These are phyloP conservation scores for Pteronura brasiliensis DNA, from an alignment of 2,113 vertebrate genomes.

Conservation along the genomic window DNA sequence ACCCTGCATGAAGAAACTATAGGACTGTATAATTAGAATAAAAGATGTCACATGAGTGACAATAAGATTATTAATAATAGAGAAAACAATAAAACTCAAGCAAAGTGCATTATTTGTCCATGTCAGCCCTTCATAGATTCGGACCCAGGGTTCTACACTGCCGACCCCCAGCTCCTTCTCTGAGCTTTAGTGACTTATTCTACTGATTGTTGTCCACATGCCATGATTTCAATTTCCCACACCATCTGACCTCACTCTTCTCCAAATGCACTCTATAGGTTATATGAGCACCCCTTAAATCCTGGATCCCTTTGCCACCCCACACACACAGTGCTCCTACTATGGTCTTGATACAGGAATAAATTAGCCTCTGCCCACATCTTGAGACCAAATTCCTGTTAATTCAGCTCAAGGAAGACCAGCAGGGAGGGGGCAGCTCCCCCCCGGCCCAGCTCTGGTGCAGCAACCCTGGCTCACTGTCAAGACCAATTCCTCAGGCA, in stretches of 20 bases:
- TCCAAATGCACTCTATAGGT: fast-evolving
- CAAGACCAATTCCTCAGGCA: not conserved
- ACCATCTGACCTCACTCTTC: not conserved
- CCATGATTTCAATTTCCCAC: not conserved
- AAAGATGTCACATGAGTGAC: not conserved
- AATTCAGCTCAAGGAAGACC: not conserved
- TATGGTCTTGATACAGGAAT: not conserved
- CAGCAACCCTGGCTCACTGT: not conserved
- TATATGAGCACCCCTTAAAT: not conserved
- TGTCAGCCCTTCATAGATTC: not conserved
- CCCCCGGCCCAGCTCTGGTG: not conserved
- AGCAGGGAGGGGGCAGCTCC: too few species aligned
- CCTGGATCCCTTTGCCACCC: not conserved
- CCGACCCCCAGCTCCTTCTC: not conserved
- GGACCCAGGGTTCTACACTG: not conserved
- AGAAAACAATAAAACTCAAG: not conserved
- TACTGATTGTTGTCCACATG: fast-evolving
- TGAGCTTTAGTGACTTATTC: fast-evolving
- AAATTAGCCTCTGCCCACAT: not conserved
- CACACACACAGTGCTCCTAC: not conserved
- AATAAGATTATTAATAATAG: not conserved
- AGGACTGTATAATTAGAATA: not conserved
- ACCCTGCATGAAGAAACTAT: not conserved
- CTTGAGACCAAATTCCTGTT: not conserved
- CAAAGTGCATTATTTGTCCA: not conserved